Evolutionary conservation across 2,113 vertebrate species (phyloP).

Genomic region (Menura novaehollandiae): DNA sequence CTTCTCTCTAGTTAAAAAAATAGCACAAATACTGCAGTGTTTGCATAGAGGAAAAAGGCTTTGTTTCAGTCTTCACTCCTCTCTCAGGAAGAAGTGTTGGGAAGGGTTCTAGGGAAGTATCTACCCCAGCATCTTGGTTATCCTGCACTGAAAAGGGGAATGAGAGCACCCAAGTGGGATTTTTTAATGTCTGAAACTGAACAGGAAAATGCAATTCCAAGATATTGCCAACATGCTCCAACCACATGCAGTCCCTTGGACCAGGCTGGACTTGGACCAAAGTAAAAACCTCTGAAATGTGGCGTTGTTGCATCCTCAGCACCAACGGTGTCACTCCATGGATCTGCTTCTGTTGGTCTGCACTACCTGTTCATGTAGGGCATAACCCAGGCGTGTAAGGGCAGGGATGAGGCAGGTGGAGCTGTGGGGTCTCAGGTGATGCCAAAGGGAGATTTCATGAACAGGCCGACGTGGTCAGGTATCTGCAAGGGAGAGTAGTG

Average conservation of each 20-base stretch:
- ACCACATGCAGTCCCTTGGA: background rate
- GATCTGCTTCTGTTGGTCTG: background rate
- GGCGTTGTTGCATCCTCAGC: background rate
- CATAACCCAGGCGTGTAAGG: background rate
- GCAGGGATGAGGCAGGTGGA: background rate
- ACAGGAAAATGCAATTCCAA: background rate
- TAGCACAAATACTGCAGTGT: background rate
- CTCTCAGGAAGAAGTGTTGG: background rate
- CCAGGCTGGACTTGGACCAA: background rate
- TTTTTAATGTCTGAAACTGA: background rate
- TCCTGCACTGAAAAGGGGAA: background rate
- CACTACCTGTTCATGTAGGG: background rate
- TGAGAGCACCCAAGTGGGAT: background rate
- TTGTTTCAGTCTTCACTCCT: background rate
- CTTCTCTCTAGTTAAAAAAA: background rate
- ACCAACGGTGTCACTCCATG: background rate
- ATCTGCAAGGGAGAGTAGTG: background rate
- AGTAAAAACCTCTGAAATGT: background rate
- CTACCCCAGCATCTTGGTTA: background rate
- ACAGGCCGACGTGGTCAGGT: fast-evolving
- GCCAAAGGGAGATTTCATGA: background rate
- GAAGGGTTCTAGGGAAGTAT: background rate
- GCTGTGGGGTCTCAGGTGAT: background rate
- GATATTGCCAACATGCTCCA: background rate
- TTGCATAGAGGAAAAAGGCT: background rate